phyloP scores from a whole-genome alignment of 1,140 invertebrate genomes.

The Leptopilina boulardi region DNA sequence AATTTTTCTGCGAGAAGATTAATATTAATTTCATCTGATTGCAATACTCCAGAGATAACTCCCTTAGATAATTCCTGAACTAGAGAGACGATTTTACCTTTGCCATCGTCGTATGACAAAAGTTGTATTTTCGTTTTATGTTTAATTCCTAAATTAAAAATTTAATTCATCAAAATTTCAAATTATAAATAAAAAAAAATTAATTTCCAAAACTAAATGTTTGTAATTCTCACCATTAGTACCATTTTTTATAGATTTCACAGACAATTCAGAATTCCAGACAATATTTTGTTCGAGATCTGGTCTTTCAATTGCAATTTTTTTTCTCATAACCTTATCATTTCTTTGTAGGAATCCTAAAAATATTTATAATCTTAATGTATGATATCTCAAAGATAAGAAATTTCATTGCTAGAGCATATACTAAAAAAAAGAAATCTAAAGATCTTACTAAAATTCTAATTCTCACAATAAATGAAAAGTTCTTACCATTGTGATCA shows the following conservation, averaged over 20 bases:
- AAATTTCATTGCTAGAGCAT: neutral
- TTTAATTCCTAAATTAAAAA: conserved; percentile 53
- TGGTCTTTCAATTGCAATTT: conserved; percentile 75
- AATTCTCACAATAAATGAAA: conserved; percentile 45
- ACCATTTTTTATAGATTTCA: conserved; percentile 78
- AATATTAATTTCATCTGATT: conserved; percentile 69
- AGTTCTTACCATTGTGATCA: conserved; percentile 81
- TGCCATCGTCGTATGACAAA: conserved; percentile 76
- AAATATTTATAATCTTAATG: conserved; percentile 47
- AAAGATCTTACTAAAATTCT: conserved; percentile 36
- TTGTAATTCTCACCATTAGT: conserved; percentile 70
- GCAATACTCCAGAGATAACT: conserved; percentile 59
- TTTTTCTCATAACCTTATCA: conserved; percentile 76
- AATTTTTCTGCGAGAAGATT: conserved; percentile 76
- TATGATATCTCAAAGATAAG: conserved; percentile 40
- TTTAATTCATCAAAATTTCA: conserved; percentile 30
- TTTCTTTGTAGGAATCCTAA: conserved; percentile 77
- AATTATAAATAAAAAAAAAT: neutral
- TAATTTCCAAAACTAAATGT: conserved; percentile 16
- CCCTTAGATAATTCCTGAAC: conserved; percentile 69
- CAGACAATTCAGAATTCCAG: conserved; percentile 75
- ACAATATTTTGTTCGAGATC: conserved; percentile 77
- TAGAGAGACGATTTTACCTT: conserved; percentile 74
- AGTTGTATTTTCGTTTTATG: conserved; percentile 74
- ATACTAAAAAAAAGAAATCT: conserved; percentile 7